A percentile compares a stretch with the other conserved stretches of the same genome.
These are phyloP conservation scores for Bellardia pandia DNA, from an alignment of 2,888 invertebrate genomes.

Conservation along the genomic window DNA sequence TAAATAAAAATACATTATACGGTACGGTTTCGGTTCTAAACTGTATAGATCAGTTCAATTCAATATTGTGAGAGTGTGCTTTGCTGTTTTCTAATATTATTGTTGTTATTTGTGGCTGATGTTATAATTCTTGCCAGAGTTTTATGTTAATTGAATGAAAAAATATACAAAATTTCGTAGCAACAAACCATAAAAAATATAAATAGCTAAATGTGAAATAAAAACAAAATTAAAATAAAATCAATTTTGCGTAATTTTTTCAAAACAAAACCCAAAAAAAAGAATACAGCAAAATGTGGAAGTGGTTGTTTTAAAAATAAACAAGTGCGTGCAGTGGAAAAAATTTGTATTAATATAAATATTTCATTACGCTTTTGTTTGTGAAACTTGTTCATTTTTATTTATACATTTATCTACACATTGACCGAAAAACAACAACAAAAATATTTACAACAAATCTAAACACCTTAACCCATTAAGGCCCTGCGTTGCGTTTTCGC, in stretches of 20 bases:
- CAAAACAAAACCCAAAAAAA: neutral
- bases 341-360: neutral
- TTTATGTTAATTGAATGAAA: constrained; percentile 48
- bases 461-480: no score
- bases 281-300: constrained; percentile 35
- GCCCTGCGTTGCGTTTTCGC: no score
- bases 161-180: constrained; percentile 22
- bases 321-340: neutral
- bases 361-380: constrained; percentile 10
- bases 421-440: constrained; percentile 9
- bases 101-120: neutral
- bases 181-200: neutral
- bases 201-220: neutral
- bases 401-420: constrained; percentile 16
- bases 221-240: constrained; percentile 23
- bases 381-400: constrained; percentile 31
- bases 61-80: neutral
- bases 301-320: constrained; percentile 36
- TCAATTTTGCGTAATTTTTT: neutral
- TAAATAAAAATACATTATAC: neutral
- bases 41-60: neutral
- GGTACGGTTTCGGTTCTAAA: constrained; percentile 35
- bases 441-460: neutral
- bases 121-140: constrained; percentile 28
- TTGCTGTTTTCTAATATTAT: constrained; percentile 1